Base-by-base conservation (phyloP, 1,140 invertebrate species). In the Chironomus striatipennis region DNA sequence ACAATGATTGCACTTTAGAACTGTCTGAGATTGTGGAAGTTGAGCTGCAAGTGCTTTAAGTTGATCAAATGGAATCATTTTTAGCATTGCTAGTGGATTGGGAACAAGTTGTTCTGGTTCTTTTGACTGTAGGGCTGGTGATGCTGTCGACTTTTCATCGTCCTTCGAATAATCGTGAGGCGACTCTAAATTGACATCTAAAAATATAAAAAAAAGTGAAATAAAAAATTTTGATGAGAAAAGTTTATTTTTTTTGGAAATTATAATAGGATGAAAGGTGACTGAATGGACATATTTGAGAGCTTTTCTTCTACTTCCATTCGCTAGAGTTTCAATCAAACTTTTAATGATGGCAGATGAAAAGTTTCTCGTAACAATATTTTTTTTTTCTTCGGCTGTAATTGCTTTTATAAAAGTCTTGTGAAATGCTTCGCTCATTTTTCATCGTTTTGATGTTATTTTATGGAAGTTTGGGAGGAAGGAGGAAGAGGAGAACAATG, bases 1-100 rank as follows among this genome's bases (percentile, higher is more conserved):
- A 73, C 81, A 82, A 3, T 78, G 75, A 75, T 80, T 82, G 73
- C 81, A 82, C 43, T 82, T 82, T 21, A 78, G 81, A 21, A 81
- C 76, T 4, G 78, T 78, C 24, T 75, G 15, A 67, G 77, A 73
- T 73, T 72, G 65, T 70, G 65, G 65, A 7, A 70, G 65, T 6
- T 18, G n/a, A 10, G 17, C 20, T 20, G 65, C 65, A 9, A 70
- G 5, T 70, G 17, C 17, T 70, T 70, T 18, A 7, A 70, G 65
- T 70, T 70, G 65, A 20, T 70, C 65, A 70, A 70, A 18, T 70
- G 65, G 65, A 70, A 70, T 21, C 65, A 70, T 70, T 21, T 70
- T 70, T 3, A 70, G 20, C 17, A 21, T 21, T 0, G 17, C 20
- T 1, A 70, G 18, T 18, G 65, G 65, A 18, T 18, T 70, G n/a